These are phyloP conservation scores for Leptopilina boulardi DNA, from an alignment of 1,140 invertebrate species.

Conservation along the genomic window DNA sequence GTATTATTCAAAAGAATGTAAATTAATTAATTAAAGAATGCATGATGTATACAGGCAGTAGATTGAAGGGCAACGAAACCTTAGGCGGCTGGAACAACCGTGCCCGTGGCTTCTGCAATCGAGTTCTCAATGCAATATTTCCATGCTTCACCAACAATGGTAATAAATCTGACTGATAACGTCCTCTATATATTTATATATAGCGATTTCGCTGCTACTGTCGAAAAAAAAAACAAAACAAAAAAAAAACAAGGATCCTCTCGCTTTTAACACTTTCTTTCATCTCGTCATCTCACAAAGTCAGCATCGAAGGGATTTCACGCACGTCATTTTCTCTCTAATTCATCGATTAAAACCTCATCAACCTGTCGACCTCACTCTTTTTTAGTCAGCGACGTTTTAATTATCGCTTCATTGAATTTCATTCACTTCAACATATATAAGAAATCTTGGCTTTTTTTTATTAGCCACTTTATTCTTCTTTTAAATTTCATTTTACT, in stretches of 20 bases:
- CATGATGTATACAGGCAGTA: slow-evolving; percentile 61
- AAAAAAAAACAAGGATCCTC: slow-evolving; percentile 41
- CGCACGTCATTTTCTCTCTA: not conserved
- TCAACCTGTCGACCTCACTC: slow-evolving; percentile 43
- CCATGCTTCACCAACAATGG: slow-evolving; percentile 74
- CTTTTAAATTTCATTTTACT: not conserved
- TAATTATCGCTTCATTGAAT: not conserved
- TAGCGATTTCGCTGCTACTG: slow-evolving; percentile 39
- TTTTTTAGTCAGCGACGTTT: not conserved
- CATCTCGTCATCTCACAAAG: slow-evolving; percentile 56
- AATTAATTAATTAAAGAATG: not conserved
- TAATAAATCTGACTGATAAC: slow-evolving; percentile 70
- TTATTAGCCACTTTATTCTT: too few relatives aligned
- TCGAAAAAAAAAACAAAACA: slow-evolving; percentile 32
- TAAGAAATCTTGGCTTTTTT: not conserved
- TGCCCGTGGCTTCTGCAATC: slow-evolving; percentile 75
- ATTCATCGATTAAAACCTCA: slow-evolving; percentile 37
- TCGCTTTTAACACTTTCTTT: slow-evolving; percentile 54
- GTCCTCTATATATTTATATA: too few relatives aligned
- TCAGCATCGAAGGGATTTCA: slow-evolving; percentile 6
- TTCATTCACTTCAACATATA: not conserved
- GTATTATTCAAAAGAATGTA: not conserved
- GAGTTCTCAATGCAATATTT: slow-evolving; percentile 72
- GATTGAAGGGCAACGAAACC: slow-evolving; percentile 68
- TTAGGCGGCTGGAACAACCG: slow-evolving; percentile 73